These are phyloP conservation scores for Pterostichus niger DNA, from an alignment of 2,888 invertebrate genomes.

Conservation along the genomic window DNA sequence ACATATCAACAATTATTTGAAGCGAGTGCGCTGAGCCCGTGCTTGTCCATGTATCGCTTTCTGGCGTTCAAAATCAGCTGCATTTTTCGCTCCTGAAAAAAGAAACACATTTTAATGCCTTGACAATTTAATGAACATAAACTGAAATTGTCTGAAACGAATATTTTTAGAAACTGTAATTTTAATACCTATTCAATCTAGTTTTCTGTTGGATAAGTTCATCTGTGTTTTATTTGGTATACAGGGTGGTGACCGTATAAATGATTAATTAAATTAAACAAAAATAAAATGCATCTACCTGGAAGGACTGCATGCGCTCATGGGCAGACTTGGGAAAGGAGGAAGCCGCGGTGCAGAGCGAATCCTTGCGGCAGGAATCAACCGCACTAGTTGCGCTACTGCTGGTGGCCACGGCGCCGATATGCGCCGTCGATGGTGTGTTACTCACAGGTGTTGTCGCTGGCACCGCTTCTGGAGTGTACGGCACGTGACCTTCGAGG, in stretches of 20 bases:
- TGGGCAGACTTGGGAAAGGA: constrained; percentile 80
- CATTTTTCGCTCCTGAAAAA: constrained; percentile 82
- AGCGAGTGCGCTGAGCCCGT: constrained; percentile 78
- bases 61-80: constrained; percentile 89
- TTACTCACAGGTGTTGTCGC: constrained; percentile 48
- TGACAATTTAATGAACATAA: too few relatives aligned
- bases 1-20: constrained; percentile 68
- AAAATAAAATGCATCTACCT: constrained; percentile 71
- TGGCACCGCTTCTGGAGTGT: constrained; percentile 77
- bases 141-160: too few relatives aligned
- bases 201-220: too few relatives aligned
- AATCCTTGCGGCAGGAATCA: constrained; percentile 62
- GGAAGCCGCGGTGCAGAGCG: constrained; percentile 75
- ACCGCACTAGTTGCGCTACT: constrained; percentile 63
- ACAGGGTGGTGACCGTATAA: too few relatives aligned
- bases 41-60: constrained; percentile 88
- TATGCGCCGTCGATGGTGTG: constrained; percentile 67
- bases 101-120: too few relatives aligned
- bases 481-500: constrained; percentile 86
- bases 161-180: too few relatives aligned
- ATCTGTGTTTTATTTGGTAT: too few relatives aligned
- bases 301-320: constrained; percentile 86
- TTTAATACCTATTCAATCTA: too few relatives aligned
- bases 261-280: too few relatives aligned
- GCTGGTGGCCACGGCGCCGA: constrained; percentile 10